Evolutionary conservation across 1,140 invertebrate species (phyloP), one percentile per base, ranked within the genome.

Genomic region (Cotesia typhae): DNA sequence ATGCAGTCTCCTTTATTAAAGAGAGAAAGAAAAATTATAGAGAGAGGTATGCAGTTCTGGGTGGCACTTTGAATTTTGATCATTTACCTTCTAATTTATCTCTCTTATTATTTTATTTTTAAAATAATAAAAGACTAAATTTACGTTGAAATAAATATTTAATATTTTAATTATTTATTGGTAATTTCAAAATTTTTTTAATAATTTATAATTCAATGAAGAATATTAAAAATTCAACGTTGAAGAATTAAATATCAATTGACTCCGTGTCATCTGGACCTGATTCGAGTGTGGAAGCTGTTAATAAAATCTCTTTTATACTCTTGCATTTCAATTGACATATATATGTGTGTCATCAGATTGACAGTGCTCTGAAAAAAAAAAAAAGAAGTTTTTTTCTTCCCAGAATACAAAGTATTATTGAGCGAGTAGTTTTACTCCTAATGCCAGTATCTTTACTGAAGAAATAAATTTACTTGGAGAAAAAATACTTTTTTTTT

Each of bases 1-100:
- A 59, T 82, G 77, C 79, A 80, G 79, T 81, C 78, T 78, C 75
- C 72, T 78, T 82, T 76, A 82, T 74, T 78, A 70, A 38, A 47
- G 57, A 69, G 38, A 73, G 59, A 75, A 38, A 71, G 35, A 67
- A 57, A 76, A 74, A 60, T 71, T 78, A 81, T 78, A 81, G 81
- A 82, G 75, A 84, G 85, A 87, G 85, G 85, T 86, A 87, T 87
- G 85, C 85, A 87, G 85, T 79, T 82, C 84, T 79, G 84, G 82
- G 82, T 86, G 83, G 82, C 83, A 87, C 85, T 87, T 86, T 85
- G 85, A 81, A 86, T 83, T 81, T 76, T 75, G 83, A 81, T 79
- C 79, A 75, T 79, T 73, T 75, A 79, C 78, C 78, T 84, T 83
- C 72, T 52, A 41, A 65, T 41, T 28, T 28, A 14, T 10, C 5